Conservation (phyloP, 2,888 invertebrate species). For the Therioaphis trifolii region DNA sequence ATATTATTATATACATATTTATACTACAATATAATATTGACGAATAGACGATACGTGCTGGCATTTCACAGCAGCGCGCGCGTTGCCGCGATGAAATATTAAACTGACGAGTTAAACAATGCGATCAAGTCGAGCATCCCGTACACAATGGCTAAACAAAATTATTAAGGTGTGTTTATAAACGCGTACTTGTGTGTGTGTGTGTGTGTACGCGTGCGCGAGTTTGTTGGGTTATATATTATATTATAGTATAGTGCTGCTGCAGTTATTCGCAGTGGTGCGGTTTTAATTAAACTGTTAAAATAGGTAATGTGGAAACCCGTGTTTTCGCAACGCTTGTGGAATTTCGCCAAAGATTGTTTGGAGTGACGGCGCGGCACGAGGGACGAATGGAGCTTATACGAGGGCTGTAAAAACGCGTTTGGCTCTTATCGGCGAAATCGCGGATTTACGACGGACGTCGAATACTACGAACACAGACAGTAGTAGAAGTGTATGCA, state of each 20-base stretch:
- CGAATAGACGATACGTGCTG: no score
- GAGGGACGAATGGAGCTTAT: no score
- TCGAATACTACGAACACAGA: no score
- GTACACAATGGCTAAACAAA: not conserved
- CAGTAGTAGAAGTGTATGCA: no score
- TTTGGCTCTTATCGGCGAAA: not conserved
- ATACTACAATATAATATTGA: no score
- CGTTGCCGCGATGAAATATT: slow-evolving; percentile 19
- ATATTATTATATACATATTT: no score
- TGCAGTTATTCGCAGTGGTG: no score
- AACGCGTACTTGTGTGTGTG: not conserved
- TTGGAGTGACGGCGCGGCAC: no score
- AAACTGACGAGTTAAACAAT: slow-evolving; percentile 35
- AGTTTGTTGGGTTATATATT: no score
- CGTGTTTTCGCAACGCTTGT: slow-evolving; percentile 18
- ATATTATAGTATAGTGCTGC: no score
- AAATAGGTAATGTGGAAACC: slow-evolving; percentile 24
- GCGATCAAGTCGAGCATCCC: slow-evolving; percentile 12
- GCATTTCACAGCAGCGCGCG: not conserved
- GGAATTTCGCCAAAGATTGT: slow-evolving; percentile 15
- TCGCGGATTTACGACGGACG: not conserved
- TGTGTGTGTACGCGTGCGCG: not conserved
- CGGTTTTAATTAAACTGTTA: slow-evolving; percentile 29
- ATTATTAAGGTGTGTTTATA: slow-evolving; percentile 29
- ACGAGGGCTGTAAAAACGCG: not conserved